phyloP scores from a whole-genome alignment of 1,140 invertebrate species.

The Arctopsyche grandis region DNA sequence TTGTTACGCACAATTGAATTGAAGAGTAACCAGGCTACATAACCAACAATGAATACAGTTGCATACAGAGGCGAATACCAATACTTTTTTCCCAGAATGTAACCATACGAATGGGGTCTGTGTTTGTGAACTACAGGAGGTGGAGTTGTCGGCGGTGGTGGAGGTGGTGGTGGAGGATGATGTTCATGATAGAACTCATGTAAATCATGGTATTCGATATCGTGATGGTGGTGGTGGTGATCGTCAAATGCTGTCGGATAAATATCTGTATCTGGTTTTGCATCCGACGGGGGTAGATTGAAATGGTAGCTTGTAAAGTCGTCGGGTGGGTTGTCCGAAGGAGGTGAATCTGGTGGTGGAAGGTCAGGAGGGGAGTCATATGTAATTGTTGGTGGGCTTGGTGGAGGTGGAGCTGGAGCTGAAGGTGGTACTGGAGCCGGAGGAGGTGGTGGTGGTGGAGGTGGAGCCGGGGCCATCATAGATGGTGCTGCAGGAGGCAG shows the following conservation, averaged over 20 bases:
- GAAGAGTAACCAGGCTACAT: background rate
- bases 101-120: background rate
- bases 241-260: background rate
- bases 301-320: conserved; percentile 7
- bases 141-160: background rate
- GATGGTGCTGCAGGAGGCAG: background rate
- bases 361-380: background rate
- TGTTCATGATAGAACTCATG: conserved; percentile 24
- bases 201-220: conserved; percentile 8
- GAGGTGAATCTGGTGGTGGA: background rate
- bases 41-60: conserved; percentile 1
- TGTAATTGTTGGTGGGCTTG: background rate
- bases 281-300: background rate
- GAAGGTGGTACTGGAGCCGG: background rate
- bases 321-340: background rate
- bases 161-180: background rate
- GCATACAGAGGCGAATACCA: conserved; percentile 8
- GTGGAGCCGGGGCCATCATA: background rate
- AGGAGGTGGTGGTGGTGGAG: background rate
- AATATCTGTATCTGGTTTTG: background rate
- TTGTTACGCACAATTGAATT: background rate
- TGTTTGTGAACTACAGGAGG: background rate
- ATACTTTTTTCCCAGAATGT: background rate
- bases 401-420: background rate
- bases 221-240: background rate